phyloP scores from a whole-genome alignment of 2,113 vertebrate genomes.

The Turnix velox region DNA sequence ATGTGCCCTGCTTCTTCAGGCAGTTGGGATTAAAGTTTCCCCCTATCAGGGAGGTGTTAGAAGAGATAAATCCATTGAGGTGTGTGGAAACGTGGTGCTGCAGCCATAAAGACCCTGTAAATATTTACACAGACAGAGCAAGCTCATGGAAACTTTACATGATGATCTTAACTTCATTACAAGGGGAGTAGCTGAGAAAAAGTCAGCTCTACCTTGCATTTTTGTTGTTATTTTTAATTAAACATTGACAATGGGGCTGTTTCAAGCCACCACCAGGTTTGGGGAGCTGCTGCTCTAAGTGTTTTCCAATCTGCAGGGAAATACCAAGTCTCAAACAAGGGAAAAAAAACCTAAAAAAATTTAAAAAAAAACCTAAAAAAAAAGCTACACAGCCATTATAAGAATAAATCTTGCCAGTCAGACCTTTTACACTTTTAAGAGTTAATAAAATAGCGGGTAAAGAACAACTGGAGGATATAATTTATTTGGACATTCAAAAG shows the following conservation, averaged over 20 bases:
- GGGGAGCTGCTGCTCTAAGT: neutral
- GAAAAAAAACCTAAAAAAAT: too few relatives aligned
- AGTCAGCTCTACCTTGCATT: neutral
- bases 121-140: slow-evolving; percentile 33
- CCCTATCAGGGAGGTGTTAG: neutral
- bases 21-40: neutral
- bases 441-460: slow-evolving; percentile 58
- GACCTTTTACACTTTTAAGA: slow-evolving; percentile 41
- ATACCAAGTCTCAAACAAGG: slow-evolving; percentile 24
- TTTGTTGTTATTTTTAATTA: neutral
- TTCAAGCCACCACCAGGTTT: neutral
- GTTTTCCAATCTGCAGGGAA: slow-evolving; percentile 35
- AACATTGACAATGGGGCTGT: slow-evolving; percentile 23
- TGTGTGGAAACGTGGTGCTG: neutral
- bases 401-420: slow-evolving; percentile 57
- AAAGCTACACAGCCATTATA: neutral
- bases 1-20: slow-evolving; percentile 11
- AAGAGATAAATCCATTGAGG: slow-evolving; percentile 14
- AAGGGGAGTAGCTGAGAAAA: slow-evolving; percentile 17
- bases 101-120: slow-evolving; percentile 31
- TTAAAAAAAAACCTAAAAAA: too few relatives aligned
- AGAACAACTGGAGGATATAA: slow-evolving; percentile 58
- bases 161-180: slow-evolving; percentile 41
- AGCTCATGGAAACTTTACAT: slow-evolving; percentile 6
- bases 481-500: slow-evolving; percentile 57